A percentile compares a stretch with the other conserved stretches of the same genome.
Conservation (phyloP, 2,888 invertebrate genomes). For the Chrysomela aeneicollis region DNA sequence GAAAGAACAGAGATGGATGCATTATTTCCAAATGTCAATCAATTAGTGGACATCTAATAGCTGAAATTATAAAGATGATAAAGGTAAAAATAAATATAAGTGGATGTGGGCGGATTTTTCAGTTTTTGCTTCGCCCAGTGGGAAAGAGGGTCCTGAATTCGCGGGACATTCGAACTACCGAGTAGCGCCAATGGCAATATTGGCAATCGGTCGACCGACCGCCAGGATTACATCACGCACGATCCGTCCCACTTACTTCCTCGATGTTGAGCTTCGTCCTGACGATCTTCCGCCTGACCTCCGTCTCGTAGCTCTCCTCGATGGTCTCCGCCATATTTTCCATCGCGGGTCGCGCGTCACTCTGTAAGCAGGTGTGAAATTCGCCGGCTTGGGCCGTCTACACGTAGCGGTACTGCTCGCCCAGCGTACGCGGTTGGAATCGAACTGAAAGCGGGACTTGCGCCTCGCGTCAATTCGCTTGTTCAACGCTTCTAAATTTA, state of each 20-base stretch:
- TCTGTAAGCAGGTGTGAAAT: neutral
- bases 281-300: slow-evolving; percentile 75
- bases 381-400: neutral
- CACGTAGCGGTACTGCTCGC: neutral
- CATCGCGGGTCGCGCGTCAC: neutral
- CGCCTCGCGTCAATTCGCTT: neutral
- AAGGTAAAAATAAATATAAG: too few species aligned
- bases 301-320: slow-evolving; percentile 74
- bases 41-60: too few species aligned
- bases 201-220: neutral
- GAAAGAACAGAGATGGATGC: too few species aligned
- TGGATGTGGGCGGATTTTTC: too few species aligned
- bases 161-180: neutral
- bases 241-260: slow-evolving; percentile 67
- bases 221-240: slow-evolving; percentile 19
- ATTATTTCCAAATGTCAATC: too few species aligned
- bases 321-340: slow-evolving; percentile 71
- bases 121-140: too few species aligned
- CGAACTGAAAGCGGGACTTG: neutral
- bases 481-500: neutral
- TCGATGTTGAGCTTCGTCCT: slow-evolving; percentile 76
- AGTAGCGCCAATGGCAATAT: too few species aligned
- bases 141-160: too few species aligned
- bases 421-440: neutral
- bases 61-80: too few species aligned